Evolutionary conservation across 1,140 invertebrate genomes (phyloP), one percentile per base, ranked within the genome.

Genomic region (Euwallacea similis): DNA sequence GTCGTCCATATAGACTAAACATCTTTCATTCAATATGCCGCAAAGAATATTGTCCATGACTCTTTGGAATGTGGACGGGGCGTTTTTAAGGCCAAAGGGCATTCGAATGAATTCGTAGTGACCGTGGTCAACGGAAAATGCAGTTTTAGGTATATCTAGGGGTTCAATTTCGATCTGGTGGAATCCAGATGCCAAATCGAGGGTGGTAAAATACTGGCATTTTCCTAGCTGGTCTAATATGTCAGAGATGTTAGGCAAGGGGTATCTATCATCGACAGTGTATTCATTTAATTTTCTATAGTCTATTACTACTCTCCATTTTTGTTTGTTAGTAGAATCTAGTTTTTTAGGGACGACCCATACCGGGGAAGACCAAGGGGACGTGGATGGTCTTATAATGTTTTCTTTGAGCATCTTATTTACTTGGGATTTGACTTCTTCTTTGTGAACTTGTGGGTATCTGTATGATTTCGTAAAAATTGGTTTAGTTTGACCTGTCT

Each of bases 31-130:
- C 21, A 13, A 10, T 53, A 66, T 11, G 77, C 72, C 54, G 41
- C 61, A 50, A 2, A 75, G 53, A 13, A 73, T 50, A 55, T 11
- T n/a, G 16, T 82, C 74, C 71, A 81, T 58, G 9, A 56, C 9
- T 58, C 77, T 13, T 66, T 82, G 76, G 67, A 83, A 82, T 0
- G 76, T 79, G 6, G 75, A 66, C 7, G 81, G 79, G 0, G 75
- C 76, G 70, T 80, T 82, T 16, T 74, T 67, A 46, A 82, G 70
- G 2, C 82, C 84, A 76, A 84, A 83, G 7, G 82, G 82, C 75
- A 82, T 77, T 42, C 76, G 50, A 41, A 64, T 71, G 75, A 77
- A 83, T 55, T 81, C 69, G 13, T 64, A 60, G 16, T 42, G 50
- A 6, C 10, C 11, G 4, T n/a, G n/a, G 33, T 13, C 33, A 58